Percentiles rank a stretch among this genome's conserved stretches.
Conservation (phyloP, 2,797 vertebrate genomes). For the Sebastes kiyomatsui region DNA sequence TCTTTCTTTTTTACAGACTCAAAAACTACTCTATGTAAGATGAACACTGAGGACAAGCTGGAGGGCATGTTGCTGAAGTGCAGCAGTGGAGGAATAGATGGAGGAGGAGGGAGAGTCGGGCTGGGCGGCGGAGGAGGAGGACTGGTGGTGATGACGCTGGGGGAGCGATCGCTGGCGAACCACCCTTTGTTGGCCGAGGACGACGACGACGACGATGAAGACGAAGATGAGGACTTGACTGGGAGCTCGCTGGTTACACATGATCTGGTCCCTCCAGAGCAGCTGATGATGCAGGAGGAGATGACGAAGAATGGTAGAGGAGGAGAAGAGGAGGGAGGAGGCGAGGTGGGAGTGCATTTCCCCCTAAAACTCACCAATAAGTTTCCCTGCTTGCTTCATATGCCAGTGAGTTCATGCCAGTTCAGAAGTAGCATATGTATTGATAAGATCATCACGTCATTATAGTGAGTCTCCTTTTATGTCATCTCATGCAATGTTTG, state of each 20-base stretch:
- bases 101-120: conserved; percentile 75
- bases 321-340: conserved; percentile 75
- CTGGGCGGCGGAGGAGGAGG: conserved; percentile 71
- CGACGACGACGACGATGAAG: conserved; percentile 78
- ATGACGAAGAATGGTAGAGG: conserved; percentile 88
- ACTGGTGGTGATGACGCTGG: conserved; percentile 89
- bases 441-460: neutral
- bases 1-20: conserved; percentile 27
- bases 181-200: conserved; percentile 91
- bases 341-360: conserved; percentile 87
- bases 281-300: conserved; percentile 98
- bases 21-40: conserved; percentile 81
- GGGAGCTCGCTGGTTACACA: conserved; percentile 90
- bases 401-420: conserved; percentile 87
- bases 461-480: neutral
- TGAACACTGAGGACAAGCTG: conserved; percentile 98
- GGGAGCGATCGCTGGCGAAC: conserved; percentile 90
- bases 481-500: neutral
- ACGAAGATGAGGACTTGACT: conserved; percentile 88
- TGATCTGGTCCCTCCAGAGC: conserved; percentile 94
- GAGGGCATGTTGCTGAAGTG: conserved; percentile 98
- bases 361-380: conserved; percentile 93
- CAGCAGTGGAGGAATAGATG: conserved; percentile 87
- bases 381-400: conserved; percentile 92
- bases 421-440: neutral